Percentiles rank a stretch among this genome's conserved stretches.
These are phyloP conservation scores for Microctonus aethiopoides DNA, from an alignment of 2,888 invertebrate genomes.

Conservation along the genomic window DNA sequence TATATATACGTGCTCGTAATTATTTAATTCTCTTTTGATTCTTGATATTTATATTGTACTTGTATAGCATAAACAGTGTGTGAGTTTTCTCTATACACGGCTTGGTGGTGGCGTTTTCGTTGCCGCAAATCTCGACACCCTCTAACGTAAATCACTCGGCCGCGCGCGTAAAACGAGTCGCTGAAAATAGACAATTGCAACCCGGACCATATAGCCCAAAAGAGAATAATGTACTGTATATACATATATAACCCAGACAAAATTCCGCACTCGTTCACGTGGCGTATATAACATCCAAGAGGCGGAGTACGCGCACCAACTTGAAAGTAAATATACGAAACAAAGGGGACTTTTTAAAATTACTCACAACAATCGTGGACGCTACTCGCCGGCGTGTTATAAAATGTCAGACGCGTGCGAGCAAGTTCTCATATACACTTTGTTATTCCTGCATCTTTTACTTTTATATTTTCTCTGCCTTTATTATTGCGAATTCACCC, in stretches of 20 bases:
- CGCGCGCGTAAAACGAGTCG: slow-evolving; percentile 17
- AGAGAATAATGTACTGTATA: not conserved
- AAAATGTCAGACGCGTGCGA: not conserved
- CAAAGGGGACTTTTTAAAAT: slow-evolving; percentile 25
- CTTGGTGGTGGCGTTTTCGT: slow-evolving; percentile 2
- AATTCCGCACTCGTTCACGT: not conserved
- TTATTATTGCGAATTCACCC: not conserved
- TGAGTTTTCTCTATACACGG: not conserved
- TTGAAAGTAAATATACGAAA: slow-evolving; percentile 23
- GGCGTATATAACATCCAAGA: slow-evolving; percentile 18
- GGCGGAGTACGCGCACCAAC: slow-evolving; percentile 8
- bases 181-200: slow-evolving; percentile 24
- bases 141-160: slow-evolving; percentile 24
- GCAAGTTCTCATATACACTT: slow-evolving; percentile 1
- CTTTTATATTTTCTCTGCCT: not conserved
- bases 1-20: no score
- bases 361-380: slow-evolving; percentile 24
- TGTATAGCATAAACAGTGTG: not conserved
- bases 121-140: slow-evolving; percentile 30
- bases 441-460: slow-evolving; percentile 3
- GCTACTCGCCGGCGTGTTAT: not conserved
- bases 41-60: not conserved
- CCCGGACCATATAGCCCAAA: not conserved
- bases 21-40: not conserved
- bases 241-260: not conserved